Evolutionary conservation across 2,888 invertebrate species (phyloP).

Genomic region (Rhamnusium bicolor): DNA sequence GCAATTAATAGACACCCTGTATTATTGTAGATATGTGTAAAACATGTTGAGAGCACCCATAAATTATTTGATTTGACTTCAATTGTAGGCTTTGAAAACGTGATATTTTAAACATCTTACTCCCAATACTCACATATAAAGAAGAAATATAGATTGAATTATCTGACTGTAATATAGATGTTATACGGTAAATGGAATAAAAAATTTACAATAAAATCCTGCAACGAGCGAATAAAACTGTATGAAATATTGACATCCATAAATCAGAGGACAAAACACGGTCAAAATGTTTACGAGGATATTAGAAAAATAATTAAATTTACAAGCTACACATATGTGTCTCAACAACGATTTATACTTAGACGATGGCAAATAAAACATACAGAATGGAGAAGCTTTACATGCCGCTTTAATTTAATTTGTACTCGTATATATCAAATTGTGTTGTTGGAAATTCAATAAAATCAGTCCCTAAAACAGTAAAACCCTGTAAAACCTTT

Average conservation of each 20-base stretch:
- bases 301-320: conserved; percentile 22
- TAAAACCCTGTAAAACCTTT: conserved; percentile 40
- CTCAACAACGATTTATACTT: background rate
- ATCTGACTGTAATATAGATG: no score
- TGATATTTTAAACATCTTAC: no score
- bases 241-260: conserved; percentile 1
- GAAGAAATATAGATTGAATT: no score
- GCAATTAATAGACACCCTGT: no score
- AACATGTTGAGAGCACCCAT: no score
- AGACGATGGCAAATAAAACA: conserved; percentile 4
- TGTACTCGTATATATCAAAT: conserved; percentile 11
- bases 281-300: background rate
- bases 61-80: no score
- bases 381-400: background rate
- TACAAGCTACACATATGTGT: background rate
- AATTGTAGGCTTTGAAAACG: no score
- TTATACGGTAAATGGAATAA: no score
- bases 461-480: conserved; percentile 32
- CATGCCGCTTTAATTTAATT: conserved; percentile 9
- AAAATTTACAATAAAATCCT: no score
- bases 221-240: no score
- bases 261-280: background rate
- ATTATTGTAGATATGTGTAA: no score
- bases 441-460: conserved; percentile 3
- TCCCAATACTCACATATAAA: no score